Percentiles rank a stretch among this genome's conserved stretches.
Evolutionary conservation across 1,140 invertebrate genomes (phyloP).

Genomic region (Drosophila pallidifrons): DNA sequence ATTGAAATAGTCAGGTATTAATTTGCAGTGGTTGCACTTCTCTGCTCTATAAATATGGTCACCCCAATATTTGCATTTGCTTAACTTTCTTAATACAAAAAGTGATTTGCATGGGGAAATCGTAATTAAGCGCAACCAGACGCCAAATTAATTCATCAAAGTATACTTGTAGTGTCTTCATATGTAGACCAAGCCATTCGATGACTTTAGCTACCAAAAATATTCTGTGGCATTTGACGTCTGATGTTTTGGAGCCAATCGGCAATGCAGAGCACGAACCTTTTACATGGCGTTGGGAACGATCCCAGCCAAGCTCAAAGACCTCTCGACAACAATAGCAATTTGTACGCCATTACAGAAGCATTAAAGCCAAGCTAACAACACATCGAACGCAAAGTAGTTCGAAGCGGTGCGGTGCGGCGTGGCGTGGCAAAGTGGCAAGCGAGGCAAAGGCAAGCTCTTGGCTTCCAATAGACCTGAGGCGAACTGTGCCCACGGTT

Average conservation of each 20-base stretch:
- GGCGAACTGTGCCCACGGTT: constrained; percentile 45
- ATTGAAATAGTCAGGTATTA: not conserved
- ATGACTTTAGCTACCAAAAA: constrained; percentile 3
- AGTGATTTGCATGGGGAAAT: constrained; percentile 10
- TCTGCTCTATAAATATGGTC: not conserved
- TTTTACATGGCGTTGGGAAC: constrained; percentile 46
- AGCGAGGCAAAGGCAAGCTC: not conserved
- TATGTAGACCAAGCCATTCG: constrained; percentile 19
- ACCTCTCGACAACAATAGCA: constrained; percentile 56
- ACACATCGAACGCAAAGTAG: constrained; percentile 29
- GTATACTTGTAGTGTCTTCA: constrained; percentile 1
- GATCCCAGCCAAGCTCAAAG: constrained; percentile 35
- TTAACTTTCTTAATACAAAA: not conserved
- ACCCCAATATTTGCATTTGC: not conserved
- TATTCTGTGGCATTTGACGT: constrained; percentile 35
- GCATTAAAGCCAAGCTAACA: constrained; percentile 59
- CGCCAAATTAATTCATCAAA: no score
- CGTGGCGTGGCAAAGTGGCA: not conserved
- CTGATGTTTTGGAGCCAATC: constrained; percentile 41
- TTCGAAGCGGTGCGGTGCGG: not conserved
- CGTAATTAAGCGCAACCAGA: no score
- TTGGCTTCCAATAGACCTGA: constrained; percentile 57
- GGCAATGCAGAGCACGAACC: constrained; percentile 67
- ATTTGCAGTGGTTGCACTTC: not conserved
- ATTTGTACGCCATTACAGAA: constrained; percentile 76